Conservation (phyloP, 2,888 invertebrate species). For the Hypomecis punctinalis region DNA sequence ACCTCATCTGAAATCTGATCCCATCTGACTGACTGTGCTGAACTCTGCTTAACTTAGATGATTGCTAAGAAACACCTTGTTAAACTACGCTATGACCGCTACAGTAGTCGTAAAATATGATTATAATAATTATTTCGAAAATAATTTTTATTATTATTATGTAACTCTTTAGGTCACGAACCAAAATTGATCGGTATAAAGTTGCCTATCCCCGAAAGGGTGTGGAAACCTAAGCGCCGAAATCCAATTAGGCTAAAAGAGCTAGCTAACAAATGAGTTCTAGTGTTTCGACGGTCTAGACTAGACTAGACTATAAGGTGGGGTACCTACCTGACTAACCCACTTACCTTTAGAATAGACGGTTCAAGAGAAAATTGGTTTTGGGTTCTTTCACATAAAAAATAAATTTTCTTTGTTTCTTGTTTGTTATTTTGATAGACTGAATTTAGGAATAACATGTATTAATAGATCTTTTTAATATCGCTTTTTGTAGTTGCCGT, state of each 20-base stretch:
- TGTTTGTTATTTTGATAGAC: neutral
- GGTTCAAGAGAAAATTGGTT: neutral
- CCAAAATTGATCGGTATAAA: neutral
- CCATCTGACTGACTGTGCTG: no score
- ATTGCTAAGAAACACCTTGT: no score
- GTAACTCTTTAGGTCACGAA: no score
- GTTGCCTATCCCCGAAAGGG: conserved; percentile 21
- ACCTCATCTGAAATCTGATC: no score
- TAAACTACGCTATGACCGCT: no score
- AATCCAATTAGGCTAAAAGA: conserved; percentile 31
- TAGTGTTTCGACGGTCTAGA: conserved; percentile 3
- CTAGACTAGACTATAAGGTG: conserved; percentile 8
- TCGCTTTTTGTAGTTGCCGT: no score
- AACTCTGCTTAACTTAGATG: no score
- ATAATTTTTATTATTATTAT: no score
- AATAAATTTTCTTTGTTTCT: neutral
- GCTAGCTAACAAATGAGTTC: conserved; percentile 17
- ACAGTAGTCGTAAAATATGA: no score
- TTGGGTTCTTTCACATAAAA: neutral
- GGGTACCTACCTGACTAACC: conserved; percentile 10
- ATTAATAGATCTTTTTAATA: no score
- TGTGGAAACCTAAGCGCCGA: conserved; percentile 18
- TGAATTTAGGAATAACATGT: neutral
- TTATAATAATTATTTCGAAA: no score
- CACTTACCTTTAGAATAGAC: neutral